Evolutionary conservation across 1,140 invertebrate species (phyloP), one percentile per base, ranked within the genome.

Genomic region (Conus betulinus): DNA sequence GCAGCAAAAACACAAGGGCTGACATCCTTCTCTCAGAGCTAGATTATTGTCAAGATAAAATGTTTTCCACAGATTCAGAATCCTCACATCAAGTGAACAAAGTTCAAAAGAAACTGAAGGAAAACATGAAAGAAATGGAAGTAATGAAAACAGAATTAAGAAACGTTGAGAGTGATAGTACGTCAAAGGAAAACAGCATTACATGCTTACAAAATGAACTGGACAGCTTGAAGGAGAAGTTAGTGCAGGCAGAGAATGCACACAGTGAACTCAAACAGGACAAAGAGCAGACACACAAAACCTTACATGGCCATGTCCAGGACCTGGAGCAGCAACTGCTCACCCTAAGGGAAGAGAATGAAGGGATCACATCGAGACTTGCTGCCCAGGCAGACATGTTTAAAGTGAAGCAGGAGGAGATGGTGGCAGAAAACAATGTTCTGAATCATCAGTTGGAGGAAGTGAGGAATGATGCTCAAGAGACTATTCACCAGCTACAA

Each of bases 381-480:
- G 78, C 85, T 27, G 85, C 53, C 20, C 87, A 88, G 85, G 74
- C 84, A 51, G 84, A 87, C 82, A 85, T 86, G 85, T 76, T 90
- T 20, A 53, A 87, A 52, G 83, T 63, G 20, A 85, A 84, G 53
- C 55, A 78, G 67, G 82, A 87, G 52, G 83, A 89, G 67, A 83
- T 87, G 67, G 85, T 87, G 39, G 53, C 85, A n/a, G 85, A 87
- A 20, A 87, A 87, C 85, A 87, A 87, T 8, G 39, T 23, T 23
- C 74, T 87, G 51, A 87, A 87, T 27, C 85, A 87, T 20, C 85
- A 87, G 52, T 27, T 87, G 25, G 85, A 87, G 71, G 85, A 76
- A 27, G 85, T 78, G 27, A 83, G 71, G 85, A 84, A 78, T 25
- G 53, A 71, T 3, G 82, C 63, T 8, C 52, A 87, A 27, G 79